phyloP scores from a whole-genome alignment of 92 coral and sea anemone species.

The Epizoanthus rinbou region DNA sequence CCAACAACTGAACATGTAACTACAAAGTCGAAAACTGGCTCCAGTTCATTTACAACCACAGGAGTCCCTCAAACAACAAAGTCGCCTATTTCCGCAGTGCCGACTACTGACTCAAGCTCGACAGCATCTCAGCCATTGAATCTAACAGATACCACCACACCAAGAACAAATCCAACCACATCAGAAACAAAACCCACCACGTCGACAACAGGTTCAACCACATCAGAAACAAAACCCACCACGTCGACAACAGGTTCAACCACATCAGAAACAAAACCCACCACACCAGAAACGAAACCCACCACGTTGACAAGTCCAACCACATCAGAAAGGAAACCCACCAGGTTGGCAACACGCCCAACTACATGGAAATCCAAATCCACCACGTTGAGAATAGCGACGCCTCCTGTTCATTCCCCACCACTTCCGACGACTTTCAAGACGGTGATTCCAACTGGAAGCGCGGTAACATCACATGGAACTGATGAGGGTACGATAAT shows the following conservation, averaged over 20 bases:
- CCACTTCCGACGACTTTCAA: background rate
- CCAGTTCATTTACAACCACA: background rate
- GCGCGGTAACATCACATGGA: conserved; percentile 1
- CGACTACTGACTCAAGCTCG: background rate
- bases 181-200: background rate
- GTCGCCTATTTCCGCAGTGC: background rate
- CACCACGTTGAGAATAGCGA: conserved; percentile 10
- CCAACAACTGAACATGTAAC: conserved; percentile 20
- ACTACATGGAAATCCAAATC: background rate
- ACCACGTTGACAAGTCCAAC: conserved; percentile 6
- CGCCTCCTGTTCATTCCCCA: background rate
- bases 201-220: background rate
- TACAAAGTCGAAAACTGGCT: background rate
- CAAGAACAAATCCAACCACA: background rate
- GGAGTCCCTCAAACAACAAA: conserved; percentile 11
- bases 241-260: background rate
- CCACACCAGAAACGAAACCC: background rate
- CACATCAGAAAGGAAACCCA: conserved; percentile 1
- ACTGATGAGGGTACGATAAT: conserved; percentile 20
- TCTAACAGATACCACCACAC: background rate
- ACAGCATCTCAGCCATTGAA: background rate
- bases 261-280: background rate
- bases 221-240: conserved; percentile 14
- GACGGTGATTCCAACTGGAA: conserved; percentile 7
- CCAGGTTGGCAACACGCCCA: background rate